These are phyloP conservation scores for Benitochromis conjunctus DNA, from an alignment of 2,113 vertebrate species.

Conservation along the genomic window DNA sequence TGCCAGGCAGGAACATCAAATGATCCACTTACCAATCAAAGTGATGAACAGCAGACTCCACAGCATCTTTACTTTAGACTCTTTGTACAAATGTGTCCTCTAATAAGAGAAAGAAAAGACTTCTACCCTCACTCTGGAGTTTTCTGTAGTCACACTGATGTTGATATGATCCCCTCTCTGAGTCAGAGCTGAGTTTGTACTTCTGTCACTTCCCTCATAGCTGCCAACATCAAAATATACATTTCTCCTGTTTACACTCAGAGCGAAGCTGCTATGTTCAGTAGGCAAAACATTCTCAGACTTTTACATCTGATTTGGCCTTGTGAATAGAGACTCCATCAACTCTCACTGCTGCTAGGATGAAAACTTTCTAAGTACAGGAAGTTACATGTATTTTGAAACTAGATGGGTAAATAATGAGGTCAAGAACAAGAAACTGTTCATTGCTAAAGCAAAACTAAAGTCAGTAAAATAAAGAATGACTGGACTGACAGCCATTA, in stretches of 20 bases:
- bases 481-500: not conserved
- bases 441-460: conserved; percentile 77
- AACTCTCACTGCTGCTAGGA: no score
- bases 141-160: no score
- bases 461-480: no score
- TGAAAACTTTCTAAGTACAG: no score
- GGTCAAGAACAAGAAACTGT: not conserved
- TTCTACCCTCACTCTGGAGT: no score
- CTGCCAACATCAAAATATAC: not conserved
- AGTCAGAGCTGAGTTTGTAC: no score
- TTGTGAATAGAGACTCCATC: not conserved
- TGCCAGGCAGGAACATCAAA: not conserved
- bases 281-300: not conserved
- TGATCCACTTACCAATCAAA: conserved; percentile 5
- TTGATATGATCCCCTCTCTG: no score
- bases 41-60: not conserved
- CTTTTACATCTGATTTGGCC: not conserved
- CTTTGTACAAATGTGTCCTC: no score
- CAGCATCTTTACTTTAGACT: not conserved
- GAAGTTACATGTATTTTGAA: not conserved
- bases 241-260: not conserved
- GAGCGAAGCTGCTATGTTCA: not conserved
- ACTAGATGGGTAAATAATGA: not conserved
- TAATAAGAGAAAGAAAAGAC: no score
- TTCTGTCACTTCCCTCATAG: not conserved